These are phyloP conservation scores for Ifrita kowaldi DNA, from an alignment of 2,113 vertebrate species.

Conservation along the genomic window DNA sequence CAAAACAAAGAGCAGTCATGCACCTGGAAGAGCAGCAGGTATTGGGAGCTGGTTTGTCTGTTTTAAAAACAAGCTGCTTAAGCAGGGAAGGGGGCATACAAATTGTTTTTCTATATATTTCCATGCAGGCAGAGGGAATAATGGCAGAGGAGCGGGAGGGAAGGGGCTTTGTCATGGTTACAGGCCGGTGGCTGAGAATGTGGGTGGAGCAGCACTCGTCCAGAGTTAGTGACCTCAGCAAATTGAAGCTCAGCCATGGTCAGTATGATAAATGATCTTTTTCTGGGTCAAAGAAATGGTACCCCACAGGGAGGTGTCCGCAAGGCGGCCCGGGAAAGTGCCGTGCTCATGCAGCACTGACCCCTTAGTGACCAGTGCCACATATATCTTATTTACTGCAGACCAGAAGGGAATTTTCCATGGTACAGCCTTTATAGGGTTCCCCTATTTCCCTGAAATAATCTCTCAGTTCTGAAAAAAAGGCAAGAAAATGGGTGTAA, in stretches of 20 bases:
- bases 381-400: conserved; percentile 37
- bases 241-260: conserved; percentile 71
- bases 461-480: not conserved
- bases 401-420: conserved; percentile 51
- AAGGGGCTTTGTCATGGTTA: conserved; percentile 77
- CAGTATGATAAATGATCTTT: conserved; percentile 79
- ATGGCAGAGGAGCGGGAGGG: conserved; percentile 61
- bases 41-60: not conserved
- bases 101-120: conserved; percentile 52
- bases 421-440: not conserved
- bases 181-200: conserved; percentile 74
- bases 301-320: conserved; percentile 49
- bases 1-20: not conserved
- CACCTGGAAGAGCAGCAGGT: not conserved
- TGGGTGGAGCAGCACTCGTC: conserved; percentile 64
- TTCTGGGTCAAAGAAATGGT: conserved; percentile 64
- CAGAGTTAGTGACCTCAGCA: conserved; percentile 78
- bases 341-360: conserved; percentile 47
- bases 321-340: not conserved
- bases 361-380: conserved; percentile 63
- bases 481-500: not conserved
- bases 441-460: not conserved
- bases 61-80: not conserved
- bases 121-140: conserved; percentile 69
- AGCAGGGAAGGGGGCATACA: not conserved